Conservation (phyloP, 2,113 vertebrate genomes). For the zebrafish (Danio rerio) region DNA sequence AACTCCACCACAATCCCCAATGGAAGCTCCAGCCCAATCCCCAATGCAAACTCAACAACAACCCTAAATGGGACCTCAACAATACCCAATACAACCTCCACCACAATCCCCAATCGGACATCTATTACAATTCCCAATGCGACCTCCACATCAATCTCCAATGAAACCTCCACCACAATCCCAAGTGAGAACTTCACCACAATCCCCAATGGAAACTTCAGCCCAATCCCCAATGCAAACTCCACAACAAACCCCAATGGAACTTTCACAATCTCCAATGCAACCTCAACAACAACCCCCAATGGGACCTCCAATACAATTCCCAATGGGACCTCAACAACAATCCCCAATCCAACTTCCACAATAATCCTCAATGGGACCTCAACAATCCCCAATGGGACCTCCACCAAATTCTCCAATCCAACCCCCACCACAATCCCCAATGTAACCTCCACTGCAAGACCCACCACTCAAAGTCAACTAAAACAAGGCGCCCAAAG, state of each 20-base stretch:
- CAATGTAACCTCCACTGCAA: neutral
- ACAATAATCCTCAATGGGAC: too few species aligned
- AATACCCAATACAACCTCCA: too few species aligned
- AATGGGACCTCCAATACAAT: neutral
- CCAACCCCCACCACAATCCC: neutral
- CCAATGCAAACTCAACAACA: neutral
- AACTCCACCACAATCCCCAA: too few species aligned
- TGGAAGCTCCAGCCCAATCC: neutral
- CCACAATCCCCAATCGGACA: neutral
- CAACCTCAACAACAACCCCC: neutral
- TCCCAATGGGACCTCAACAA: too few species aligned
- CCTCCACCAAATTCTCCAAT: neutral
- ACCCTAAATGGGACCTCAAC: fast-evolving
- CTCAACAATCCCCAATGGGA: neutral
- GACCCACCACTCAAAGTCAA: neutral
- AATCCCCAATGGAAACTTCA: neutral
- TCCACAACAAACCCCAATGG: too few species aligned
- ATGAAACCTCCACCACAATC: neutral
- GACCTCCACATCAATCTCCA: neutral
- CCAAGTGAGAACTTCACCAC: neutral
- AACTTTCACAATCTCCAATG: too few species aligned
- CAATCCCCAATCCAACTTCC: neutral
- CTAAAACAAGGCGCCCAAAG: neutral
- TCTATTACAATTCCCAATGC: neutral
- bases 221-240: neutral